phyloP scores from a whole-genome alignment of 2,888 invertebrate species.

The Pandemis corylana region DNA sequence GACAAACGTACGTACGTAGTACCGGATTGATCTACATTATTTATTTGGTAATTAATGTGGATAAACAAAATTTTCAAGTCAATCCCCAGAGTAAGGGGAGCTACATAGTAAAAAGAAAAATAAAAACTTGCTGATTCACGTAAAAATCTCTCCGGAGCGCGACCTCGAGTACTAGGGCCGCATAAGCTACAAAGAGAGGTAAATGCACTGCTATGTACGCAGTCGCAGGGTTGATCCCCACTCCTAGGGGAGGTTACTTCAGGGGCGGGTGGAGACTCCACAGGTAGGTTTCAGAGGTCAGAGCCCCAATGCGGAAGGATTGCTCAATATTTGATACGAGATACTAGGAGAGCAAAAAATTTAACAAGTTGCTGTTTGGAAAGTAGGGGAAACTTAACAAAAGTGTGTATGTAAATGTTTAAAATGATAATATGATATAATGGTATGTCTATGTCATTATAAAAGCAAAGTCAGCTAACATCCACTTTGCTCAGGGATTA shows the following conservation, averaged over 20 bases:
- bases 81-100: too few relatives aligned
- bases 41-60: too few relatives aligned
- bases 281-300: constrained; percentile 38
- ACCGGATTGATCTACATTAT: too few relatives aligned
- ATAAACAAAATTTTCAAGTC: too few relatives aligned
- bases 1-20: too few relatives aligned
- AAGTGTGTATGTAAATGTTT: too few relatives aligned
- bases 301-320: constrained; percentile 41
- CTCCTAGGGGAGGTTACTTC: constrained; percentile 10
- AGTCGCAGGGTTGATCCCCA: neutral
- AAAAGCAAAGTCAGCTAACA: too few relatives aligned
- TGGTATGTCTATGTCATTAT: too few relatives aligned
- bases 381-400: neutral
- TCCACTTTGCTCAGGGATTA: too few relatives aligned
- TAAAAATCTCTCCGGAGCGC: constrained; percentile 71
- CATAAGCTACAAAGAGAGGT: constrained; percentile 45
- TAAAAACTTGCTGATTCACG: constrained; percentile 48
- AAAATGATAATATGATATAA: too few relatives aligned
- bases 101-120: too few relatives aligned
- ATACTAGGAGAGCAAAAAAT: constrained; percentile 23
- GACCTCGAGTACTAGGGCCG: constrained; percentile 61
- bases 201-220: neutral
- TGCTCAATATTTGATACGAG: constrained; percentile 32
- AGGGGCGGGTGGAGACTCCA: constrained; percentile 20
- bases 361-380: neutral